phyloP scores from a whole-genome alignment of 2,888 invertebrate genomes.

The Melipona bicolor region DNA sequence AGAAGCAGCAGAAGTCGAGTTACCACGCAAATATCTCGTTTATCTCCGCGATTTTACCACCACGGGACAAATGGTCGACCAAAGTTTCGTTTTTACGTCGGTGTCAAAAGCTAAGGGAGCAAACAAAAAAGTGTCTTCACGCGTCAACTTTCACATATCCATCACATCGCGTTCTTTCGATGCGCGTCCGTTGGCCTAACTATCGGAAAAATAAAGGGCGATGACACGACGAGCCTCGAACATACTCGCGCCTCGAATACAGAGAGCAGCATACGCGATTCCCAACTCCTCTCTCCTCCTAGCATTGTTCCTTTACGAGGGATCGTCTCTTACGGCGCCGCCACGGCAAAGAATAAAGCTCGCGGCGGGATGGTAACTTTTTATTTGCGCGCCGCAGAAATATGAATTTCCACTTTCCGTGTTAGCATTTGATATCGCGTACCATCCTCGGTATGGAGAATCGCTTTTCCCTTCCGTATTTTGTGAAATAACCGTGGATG shows the following conservation, averaged over 20 bases:
- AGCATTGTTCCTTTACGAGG: slow-evolving; percentile 39
- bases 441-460: not conserved
- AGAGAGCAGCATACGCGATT: slow-evolving; percentile 40
- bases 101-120: not conserved
- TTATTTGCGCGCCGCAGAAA: slow-evolving; percentile 40
- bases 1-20: not conserved
- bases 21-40: not conserved
- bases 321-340: not conserved
- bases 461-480: not conserved
- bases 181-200: slow-evolving; percentile 14
- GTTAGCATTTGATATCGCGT: slow-evolving; percentile 27
- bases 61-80: not conserved
- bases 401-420: slow-evolving; percentile 46
- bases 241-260: slow-evolving; percentile 5
- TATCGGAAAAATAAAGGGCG: slow-evolving; percentile 38
- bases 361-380: slow-evolving; percentile 32
- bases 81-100: not conserved
- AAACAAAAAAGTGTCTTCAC: slow-evolving; percentile 5
- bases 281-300: slow-evolving; percentile 10
- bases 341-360: slow-evolving; percentile 29
- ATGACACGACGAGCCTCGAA: slow-evolving; percentile 10
- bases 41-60: not conserved
- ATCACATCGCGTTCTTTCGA: slow-evolving; percentile 4
- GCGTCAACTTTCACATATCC: slow-evolving; percentile 36
- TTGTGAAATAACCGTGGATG: not conserved